These are phyloP conservation scores for Thryonomys swinderianus DNA, from an alignment of 2,113 vertebrate genomes.

Conservation along the genomic window DNA sequence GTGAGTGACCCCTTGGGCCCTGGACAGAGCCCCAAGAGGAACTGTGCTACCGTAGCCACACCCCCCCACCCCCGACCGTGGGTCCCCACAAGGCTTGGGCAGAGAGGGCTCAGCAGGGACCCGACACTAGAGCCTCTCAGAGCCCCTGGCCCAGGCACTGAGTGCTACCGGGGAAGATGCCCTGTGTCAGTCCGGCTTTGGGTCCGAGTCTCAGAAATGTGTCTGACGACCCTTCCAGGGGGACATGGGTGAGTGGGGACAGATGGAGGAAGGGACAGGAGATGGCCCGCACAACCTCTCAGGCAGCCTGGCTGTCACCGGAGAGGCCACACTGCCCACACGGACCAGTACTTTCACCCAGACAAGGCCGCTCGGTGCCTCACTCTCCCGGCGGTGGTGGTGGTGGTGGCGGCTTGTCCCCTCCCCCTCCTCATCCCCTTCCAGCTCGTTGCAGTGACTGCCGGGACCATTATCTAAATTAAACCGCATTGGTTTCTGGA, in stretches of 20 bases:
- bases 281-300: not conserved
- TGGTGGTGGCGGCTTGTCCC: not conserved
- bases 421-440: slow-evolving; percentile 6
- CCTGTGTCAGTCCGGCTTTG: not conserved
- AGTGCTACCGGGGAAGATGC: not conserved
- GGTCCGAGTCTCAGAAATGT: slow-evolving; percentile 27
- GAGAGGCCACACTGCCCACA: not conserved
- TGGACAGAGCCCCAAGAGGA: slow-evolving; percentile 37
- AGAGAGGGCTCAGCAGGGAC: not conserved
- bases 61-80: not conserved
- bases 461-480: slow-evolving; percentile 83
- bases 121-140: not conserved
- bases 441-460: slow-evolving; percentile 61
- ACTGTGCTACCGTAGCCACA: not conserved
- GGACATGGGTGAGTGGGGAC: not conserved
- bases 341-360: not conserved
- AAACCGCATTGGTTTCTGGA: slow-evolving; percentile 79
- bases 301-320: not conserved
- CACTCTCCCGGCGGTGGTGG: not conserved
- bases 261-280: not conserved
- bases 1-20: slow-evolving; percentile 87
- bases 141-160: not conserved
- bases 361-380: slow-evolving; percentile 40
- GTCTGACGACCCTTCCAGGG: not conserved
- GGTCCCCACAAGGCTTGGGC: not conserved